phyloP scores from a whole-genome alignment of 2,113 vertebrate species.

The Misgurnus mizolepis region DNA sequence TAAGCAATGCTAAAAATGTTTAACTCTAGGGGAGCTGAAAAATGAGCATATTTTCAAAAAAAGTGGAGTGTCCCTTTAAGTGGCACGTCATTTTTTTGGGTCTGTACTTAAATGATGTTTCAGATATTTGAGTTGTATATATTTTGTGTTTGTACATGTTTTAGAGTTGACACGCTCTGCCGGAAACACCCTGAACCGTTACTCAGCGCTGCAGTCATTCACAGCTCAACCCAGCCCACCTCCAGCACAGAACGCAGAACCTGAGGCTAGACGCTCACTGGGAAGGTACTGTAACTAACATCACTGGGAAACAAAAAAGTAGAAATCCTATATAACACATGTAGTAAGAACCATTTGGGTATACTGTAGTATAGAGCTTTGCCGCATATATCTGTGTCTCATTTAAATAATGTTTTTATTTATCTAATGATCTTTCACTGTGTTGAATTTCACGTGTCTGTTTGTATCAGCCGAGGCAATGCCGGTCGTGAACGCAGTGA shows the following conservation, averaged over 20 bases:
- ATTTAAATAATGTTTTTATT: too few species aligned
- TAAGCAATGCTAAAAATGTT: too few species aligned
- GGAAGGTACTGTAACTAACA: constrained; percentile 81
- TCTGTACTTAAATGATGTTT: too few species aligned
- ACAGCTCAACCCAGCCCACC: constrained; percentile 75
- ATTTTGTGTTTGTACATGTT: neutral
- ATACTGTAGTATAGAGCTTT: too few species aligned
- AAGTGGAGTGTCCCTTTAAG: too few species aligned
- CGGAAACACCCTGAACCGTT: constrained; percentile 90
- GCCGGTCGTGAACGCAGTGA: constrained; percentile 86
- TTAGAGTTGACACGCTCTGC: constrained; percentile 86
- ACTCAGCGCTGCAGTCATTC: constrained; percentile 86
- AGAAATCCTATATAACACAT: too few species aligned
- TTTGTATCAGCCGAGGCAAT: constrained; percentile 72
- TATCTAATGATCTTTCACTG: too few species aligned
- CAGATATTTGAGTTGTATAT: too few species aligned
- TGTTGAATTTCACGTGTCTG: neutral
- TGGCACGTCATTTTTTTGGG: too few species aligned
- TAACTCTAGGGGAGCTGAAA: too few species aligned
- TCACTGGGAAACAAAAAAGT: neutral
- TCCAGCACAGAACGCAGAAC: constrained; percentile 78
- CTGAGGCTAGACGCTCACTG: constrained; percentile 84
- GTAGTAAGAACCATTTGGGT: too few species aligned
- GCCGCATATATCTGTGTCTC: neutral
- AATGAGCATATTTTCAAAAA: too few species aligned